Evolutionary conservation across 30 jellyfish, hydroid and myxozoan genomes (phyloP), one percentile per base, ranked within the genome.

Genomic region (Aurelia coerulea): DNA sequence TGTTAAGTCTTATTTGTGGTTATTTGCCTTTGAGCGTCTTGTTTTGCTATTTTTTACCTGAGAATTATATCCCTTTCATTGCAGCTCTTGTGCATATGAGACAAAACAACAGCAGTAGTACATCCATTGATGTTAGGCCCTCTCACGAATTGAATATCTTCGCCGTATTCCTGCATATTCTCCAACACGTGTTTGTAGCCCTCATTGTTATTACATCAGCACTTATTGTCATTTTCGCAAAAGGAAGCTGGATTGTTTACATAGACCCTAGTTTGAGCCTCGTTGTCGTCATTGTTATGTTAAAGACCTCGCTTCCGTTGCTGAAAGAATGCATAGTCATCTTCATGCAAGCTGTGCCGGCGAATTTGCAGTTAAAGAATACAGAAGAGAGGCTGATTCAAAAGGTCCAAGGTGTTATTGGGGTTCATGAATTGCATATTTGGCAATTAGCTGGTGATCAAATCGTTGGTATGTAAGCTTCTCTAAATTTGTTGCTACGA

Each of bases 301-400:
- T 92, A 65, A 69, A 73, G n/a, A 79, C 97, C 62, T 62, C 92
- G 16, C 79, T 76, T 46, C 98, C 98, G 23, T 67, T 92, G 65
- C 72, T 92, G 9, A 89, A 79, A 33, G 98, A 87, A 62, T 79
- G 97, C 51, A 10, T 92, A 12, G 68, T 70, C 54, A 75, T 87
- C 41, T 87, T 92, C 68, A 92, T 92, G 98, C 98, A 92, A 68
- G 79, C 95, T 9, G 98, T 92, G 15, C 98, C 98, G 6, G 91
- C 98, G 7, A 82, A 66, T 68, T 53, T 92, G 68, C 85, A 92
- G 68, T 77, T 88, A 19, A 69, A 82, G 50, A 77, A 81, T n/a
- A 51, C 88, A 82, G 91, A 82, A 68, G 92, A 87, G 69, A 88
- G 92, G 65, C 90, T 92, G 33, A n/a, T 80, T 12, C 33, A 52